Percentiles rank a stretch among this genome's conserved stretches.
These are phyloP conservation scores for Garrulus glandarius DNA, from an alignment of 2,797 vertebrate species.

Conservation along the genomic window DNA sequence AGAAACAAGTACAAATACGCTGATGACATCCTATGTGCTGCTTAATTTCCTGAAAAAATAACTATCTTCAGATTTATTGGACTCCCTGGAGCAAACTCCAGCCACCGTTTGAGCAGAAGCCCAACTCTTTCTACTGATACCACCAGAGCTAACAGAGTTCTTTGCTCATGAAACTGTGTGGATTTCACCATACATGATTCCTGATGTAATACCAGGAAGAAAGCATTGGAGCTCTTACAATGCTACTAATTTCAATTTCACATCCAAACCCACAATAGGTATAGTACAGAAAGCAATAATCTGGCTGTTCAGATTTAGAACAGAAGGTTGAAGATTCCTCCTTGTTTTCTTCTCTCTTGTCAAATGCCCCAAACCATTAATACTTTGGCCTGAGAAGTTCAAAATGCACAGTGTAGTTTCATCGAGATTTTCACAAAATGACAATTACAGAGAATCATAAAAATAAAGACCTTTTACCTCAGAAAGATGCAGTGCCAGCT, in stretches of 20 bases:
- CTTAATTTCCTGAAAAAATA: not conserved
- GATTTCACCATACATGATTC: not conserved
- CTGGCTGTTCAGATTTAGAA: not conserved
- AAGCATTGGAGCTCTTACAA: not conserved
- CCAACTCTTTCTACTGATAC: not conserved
- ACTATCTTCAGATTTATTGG: not conserved
- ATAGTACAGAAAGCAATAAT: not conserved
- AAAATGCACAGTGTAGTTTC: not conserved
- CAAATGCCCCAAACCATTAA: not conserved
- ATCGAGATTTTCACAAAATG: not conserved
- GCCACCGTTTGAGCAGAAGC: not conserved
- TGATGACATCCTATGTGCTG: not conserved
- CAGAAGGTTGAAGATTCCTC: not conserved
- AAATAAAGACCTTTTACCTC: slow-evolving; percentile 79
- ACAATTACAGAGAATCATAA: not conserved
- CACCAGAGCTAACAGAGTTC: not conserved
- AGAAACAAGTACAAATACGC: not conserved
- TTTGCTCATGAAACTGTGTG: not conserved
- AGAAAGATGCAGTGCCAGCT: slow-evolving; percentile 90
- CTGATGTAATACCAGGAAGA: not conserved
- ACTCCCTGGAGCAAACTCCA: not conserved
- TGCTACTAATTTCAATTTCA: not conserved
- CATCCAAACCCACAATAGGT: not conserved
- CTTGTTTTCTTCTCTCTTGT: not conserved
- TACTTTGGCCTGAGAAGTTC: not conserved